Conservation (phyloP, 2,797 vertebrate species). For the Notoglanidium macrostoma region DNA sequence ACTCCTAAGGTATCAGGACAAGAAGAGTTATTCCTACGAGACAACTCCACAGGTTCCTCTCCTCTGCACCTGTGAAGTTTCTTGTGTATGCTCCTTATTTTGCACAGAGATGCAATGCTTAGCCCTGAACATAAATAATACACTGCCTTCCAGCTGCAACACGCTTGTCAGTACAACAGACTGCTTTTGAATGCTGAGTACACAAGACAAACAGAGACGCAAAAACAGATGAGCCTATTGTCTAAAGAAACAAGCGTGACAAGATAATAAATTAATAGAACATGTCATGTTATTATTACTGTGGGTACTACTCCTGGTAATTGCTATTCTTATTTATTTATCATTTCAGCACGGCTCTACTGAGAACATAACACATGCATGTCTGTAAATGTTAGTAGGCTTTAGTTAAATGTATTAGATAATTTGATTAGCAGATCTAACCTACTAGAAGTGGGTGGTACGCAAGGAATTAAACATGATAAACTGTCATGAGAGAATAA, state of each 20-base stretch:
- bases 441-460: not conserved
- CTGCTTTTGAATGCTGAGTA: slow-evolving; percentile 61
- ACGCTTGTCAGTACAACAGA: slow-evolving; percentile 55
- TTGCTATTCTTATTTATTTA: slow-evolving; percentile 13
- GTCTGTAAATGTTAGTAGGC: not conserved
- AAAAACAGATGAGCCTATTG: slow-evolving; percentile 46
- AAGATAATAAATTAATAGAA: slow-evolving; percentile 45
- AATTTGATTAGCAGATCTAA: not conserved
- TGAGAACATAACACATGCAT: not conserved
- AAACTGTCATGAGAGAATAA: slow-evolving; percentile 66
- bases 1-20: slow-evolving; percentile 34
- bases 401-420: not conserved
- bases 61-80: slow-evolving; percentile 47
- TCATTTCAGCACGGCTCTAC: not conserved
- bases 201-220: slow-evolving; percentile 62
- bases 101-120: slow-evolving; percentile 34
- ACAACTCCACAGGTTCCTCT: slow-evolving; percentile 48
- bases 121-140: slow-evolving; percentile 48
- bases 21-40: slow-evolving; percentile 35
- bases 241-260: slow-evolving; percentile 43
- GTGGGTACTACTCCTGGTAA: not conserved
- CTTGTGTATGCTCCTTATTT: slow-evolving; percentile 40
- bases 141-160: slow-evolving; percentile 57
- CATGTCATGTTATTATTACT: slow-evolving; percentile 39
- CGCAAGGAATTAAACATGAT: slow-evolving; percentile 15